A percentile compares a stretch with the other conserved stretches of the same genome.
Evolutionary conservation across 2,888 invertebrate species (phyloP).

Genomic region (Margaritifera margaritifera): DNA sequence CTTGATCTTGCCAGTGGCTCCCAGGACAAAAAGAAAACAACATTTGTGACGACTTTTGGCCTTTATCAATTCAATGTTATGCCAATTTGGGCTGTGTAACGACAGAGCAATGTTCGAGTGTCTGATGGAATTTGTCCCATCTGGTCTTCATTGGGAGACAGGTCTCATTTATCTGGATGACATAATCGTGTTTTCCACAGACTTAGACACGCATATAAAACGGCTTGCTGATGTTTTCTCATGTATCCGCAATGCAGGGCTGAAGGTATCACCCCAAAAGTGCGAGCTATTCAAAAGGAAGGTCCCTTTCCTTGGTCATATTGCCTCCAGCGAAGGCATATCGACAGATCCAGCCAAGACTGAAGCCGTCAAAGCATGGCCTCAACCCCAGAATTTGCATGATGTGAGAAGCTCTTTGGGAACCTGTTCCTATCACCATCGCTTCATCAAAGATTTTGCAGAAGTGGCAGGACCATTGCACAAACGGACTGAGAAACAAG

Average conservation of each 20-base stretch:
- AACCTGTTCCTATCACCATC: conserved; percentile 7
- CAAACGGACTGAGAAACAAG: conserved; percentile 7
- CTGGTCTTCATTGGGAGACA: neutral
- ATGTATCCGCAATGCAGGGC: neutral
- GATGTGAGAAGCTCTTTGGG: conserved; percentile 13
- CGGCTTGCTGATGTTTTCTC: neutral
- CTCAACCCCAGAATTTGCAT: conserved; percentile 1
- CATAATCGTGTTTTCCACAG: neutral
- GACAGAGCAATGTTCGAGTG: neutral
- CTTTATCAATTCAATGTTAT: too few species aligned
- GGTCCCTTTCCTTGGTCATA: conserved; percentile 14
- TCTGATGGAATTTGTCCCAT: neutral
- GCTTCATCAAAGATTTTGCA: conserved; percentile 9
- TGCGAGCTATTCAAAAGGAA: conserved; percentile 12
- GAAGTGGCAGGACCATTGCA: conserved; percentile 7
- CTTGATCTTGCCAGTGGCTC: too few species aligned
- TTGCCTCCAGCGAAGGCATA: conserved; percentile 5
- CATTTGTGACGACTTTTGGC: too few species aligned
- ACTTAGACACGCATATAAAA: neutral
- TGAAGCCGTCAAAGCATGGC: conserved; percentile 3
- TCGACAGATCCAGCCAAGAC: conserved; percentile 8
- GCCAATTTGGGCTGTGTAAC: neutral
- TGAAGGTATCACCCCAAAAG: conserved; percentile 13
- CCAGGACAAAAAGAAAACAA: neutral
- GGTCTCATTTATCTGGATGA: conserved; percentile 1